Base-by-base conservation (phyloP, 2,797 vertebrate genomes). In the Podargus strigoides region DNA sequence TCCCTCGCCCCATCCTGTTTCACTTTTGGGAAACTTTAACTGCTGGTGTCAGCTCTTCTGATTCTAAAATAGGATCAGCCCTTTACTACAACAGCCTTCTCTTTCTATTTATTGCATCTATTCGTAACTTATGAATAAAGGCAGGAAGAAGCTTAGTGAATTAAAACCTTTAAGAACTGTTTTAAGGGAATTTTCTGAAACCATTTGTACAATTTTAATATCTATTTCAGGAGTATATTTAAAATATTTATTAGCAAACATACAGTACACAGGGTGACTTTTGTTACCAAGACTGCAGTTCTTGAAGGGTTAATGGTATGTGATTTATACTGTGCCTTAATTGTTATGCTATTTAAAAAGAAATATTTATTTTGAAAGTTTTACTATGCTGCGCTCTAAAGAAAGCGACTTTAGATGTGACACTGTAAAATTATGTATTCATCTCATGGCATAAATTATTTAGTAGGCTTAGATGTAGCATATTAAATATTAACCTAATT, bases 391-490 rank as follows among this genome's bases (percentile, higher is more conserved):
- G 98, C 98, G 96, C 98, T 99, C 98, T 98, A 98, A 98, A 98
- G 98, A 98, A 98, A 98, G 98, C 96, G 96, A 98, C 98, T 98
- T 98, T 99, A 98, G 99, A 98, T 98, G 98, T 98, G 98, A 99
- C 99, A 99, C 98, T 99, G 98, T 99, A 99, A 99, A 98, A 98
- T 98, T 98, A 99, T 99, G 99, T 99, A 99, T 99, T 99, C 99
- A 99, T 99, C 99, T 99, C 99, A 99, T 99, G 99, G 98, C 98
- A 98, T 99, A 99, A 99, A 98, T 99, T 99, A 99, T 99, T 99
- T 98, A 99, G 98, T 99, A 99, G 98, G 97, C 98, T 97, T 99
- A 99, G 98, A 98, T 98, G 98, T 98, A 98, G 97, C 98, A 98
- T 98, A 98, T 98, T 97, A 98, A 98, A 98, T 98, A 99, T 98